These are phyloP conservation scores for Notiomystis cincta DNA, from an alignment of 2,113 vertebrate genomes.

Conservation along the genomic window DNA sequence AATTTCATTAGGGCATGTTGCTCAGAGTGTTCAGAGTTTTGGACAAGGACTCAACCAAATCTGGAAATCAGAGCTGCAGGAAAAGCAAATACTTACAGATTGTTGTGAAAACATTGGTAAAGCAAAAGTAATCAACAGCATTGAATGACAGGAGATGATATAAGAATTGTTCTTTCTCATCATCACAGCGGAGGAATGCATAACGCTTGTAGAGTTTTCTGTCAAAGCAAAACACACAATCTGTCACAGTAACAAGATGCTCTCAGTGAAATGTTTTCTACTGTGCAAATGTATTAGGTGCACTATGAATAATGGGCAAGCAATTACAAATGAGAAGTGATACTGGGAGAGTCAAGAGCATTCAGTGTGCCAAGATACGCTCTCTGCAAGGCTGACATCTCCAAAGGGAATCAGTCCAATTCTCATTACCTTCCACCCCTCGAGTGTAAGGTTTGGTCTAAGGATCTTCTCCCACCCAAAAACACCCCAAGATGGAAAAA, in stretches of 20 bases:
- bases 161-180: slow-evolving; percentile 98
- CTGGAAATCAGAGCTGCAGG: not conserved
- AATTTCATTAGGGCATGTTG: not conserved
- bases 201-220: slow-evolving; percentile 98
- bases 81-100: slow-evolving; percentile 83
- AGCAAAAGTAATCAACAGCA: slow-evolving; percentile 98
- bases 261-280: not conserved
- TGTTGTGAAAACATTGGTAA: slow-evolving; percentile 98
- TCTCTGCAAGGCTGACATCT: not conserved
- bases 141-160: slow-evolving; percentile 98
- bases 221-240: slow-evolving; percentile 49
- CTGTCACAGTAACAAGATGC: slow-evolving; percentile 24
- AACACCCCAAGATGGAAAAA: not conserved
- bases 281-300: not conserved
- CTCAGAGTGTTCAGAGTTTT: not conserved
- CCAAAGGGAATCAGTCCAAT: not conserved
- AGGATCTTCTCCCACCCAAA: not conserved
- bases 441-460: not conserved
- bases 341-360: not conserved
- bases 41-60: not conserved
- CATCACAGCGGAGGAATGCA: slow-evolving; percentile 95
- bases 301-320: not conserved
- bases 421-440: not conserved
- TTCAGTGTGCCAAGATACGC: not conserved
- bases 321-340: not conserved